Evolutionary conservation across 1,140 invertebrate species (phyloP).

Genomic region (Heterodera carotae): DNA sequence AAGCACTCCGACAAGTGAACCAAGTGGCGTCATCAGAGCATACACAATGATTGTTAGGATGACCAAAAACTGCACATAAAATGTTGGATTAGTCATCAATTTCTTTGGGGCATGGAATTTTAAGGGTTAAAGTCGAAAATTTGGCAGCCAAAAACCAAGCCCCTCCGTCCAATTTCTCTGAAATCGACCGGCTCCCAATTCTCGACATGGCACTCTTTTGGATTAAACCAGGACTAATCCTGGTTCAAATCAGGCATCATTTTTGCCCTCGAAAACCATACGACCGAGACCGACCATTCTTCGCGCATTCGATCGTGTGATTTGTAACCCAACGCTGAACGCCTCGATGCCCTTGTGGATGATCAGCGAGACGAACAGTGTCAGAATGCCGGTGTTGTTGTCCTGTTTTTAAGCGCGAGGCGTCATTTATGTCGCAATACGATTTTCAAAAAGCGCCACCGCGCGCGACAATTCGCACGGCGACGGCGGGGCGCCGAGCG

Average conservation of each 20-base stretch:
- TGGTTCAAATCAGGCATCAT: too few relatives aligned
- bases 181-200: too few relatives aligned
- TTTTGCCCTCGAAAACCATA: neutral
- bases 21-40: slow-evolving; percentile 60
- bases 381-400: slow-evolving; percentile 54
- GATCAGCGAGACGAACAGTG: slow-evolving; percentile 60
- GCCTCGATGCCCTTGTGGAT: slow-evolving; percentile 64
- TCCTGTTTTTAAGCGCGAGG: too few relatives aligned
- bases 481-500: too few relatives aligned
- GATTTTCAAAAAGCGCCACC: too few relatives aligned
- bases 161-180: too few relatives aligned
- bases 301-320: slow-evolving; percentile 54
- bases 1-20: slow-evolving; percentile 52
- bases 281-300: slow-evolving; percentile 20
- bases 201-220: too few relatives aligned
- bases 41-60: slow-evolving; percentile 58
- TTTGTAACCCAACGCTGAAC: slow-evolving; percentile 61
- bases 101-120: neutral
- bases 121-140: neutral
- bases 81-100: neutral
- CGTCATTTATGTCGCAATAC: too few relatives aligned
- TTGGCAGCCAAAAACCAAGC: too few relatives aligned
- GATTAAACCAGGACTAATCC: too few relatives aligned
- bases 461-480: too few relatives aligned
- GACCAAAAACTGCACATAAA: slow-evolving; percentile 41